Base-by-base conservation (phyloP, 2,797 vertebrate genomes). In the Melanotaenia nigrans region DNA sequence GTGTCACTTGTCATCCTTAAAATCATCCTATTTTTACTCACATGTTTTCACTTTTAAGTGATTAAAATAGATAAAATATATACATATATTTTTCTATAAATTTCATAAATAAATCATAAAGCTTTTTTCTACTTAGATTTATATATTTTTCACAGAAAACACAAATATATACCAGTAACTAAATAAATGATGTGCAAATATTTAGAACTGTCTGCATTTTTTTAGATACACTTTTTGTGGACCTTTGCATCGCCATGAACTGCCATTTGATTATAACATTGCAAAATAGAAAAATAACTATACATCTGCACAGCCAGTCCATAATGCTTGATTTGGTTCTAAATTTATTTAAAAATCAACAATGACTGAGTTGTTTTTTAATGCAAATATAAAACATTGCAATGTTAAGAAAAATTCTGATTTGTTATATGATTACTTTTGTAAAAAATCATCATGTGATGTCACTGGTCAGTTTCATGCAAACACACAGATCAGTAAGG, bases 241-340 rank as follows among this genome's bases (percentile, higher is more conserved):
- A 13, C 38, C 38, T 40, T 40, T 40, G 38, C 13, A 14, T 14
- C 18, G 42, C 14, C 38, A 51, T 22, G 20, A 2, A 54, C 25
- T 22, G 40, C 58, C 64, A 47, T 73, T 45, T 75, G 33, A 53
- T 51, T 12, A 67, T 25, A 53, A 42, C 25, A 1, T 1, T 58
- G 10, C 18, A 47, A 12, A 42, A 42, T 5, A 24, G 28, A 6
- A 38, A 42, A 61, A 12, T 4, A 12, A 28, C 28, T 35, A 59
- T 6, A 45, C 28, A 47, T 58, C 38, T 47, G 13, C 54, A 58
- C 7, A 56, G 51, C 6, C 18, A 24, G n/a, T 28, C 51, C 24
- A 28, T 22, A 13, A 54, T 28, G 9, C 8, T 25, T 54, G 0
- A 14, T 54, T 54, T 14, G 22, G 10, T 38, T 7, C 42, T 61